These are phyloP conservation scores for Ptiloglossa arizonensis DNA, from an alignment of 1,140 invertebrate genomes.

Conservation along the genomic window DNA sequence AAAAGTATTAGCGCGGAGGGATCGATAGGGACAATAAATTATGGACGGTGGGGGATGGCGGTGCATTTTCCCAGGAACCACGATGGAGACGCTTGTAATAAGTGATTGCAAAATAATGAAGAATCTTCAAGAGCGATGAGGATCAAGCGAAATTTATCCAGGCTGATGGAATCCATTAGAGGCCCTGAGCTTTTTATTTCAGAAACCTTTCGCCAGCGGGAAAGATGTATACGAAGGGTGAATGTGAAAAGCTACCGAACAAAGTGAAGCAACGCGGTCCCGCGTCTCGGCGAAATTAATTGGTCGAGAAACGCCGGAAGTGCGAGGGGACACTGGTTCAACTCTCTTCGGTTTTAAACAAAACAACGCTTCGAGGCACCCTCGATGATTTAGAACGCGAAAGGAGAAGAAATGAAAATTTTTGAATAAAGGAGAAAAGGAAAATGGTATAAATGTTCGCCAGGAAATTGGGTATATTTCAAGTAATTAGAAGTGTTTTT, in stretches of 20 bases:
- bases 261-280: neutral
- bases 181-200: conserved; percentile 7
- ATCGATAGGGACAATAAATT: neutral
- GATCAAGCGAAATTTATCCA: conserved; percentile 34
- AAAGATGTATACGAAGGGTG: neutral
- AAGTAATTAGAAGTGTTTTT: too few species aligned
- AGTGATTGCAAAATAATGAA: conserved; percentile 45
- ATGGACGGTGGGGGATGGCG: too few species aligned
- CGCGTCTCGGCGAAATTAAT: conserved; percentile 8
- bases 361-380: neutral
- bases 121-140: conserved; percentile 25
- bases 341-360: neutral
- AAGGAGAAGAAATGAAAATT: too few species aligned
- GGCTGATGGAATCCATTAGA: conserved; percentile 45
- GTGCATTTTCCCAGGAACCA: neutral
- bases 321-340: neutral
- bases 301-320: neutral
- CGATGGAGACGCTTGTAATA: neutral
- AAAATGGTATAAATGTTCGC: too few species aligned
- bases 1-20: neutral
- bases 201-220: neutral
- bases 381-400: too few species aligned
- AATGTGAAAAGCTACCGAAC: neutral
- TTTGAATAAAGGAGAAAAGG: too few species aligned
- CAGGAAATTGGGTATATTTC: too few species aligned